Evolutionary conservation across 2,113 vertebrate genomes (phyloP), one percentile per base, ranked within the genome.

Genomic region (Phocoena sinus): DNA sequence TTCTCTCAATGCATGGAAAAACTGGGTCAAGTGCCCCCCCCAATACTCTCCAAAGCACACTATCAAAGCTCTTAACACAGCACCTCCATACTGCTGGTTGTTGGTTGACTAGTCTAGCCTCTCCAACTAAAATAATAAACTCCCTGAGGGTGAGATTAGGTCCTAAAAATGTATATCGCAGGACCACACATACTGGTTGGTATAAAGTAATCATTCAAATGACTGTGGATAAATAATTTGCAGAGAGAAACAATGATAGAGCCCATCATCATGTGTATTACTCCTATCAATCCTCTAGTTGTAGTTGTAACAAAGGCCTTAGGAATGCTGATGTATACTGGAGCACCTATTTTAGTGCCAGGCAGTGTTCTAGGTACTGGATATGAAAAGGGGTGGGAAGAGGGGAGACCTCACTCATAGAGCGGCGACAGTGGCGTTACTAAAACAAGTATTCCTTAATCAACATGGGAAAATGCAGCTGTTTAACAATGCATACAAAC

Each of bases 1-100:
- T 53, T 76, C 76, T 93, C 44, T n/a, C 79, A 41, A 14, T 15
- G 70, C 44, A 38, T 14, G 36, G 18, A 38, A 53, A 70, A 53
- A 33, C n/a, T 17, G n/a, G 50, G 44, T 56, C 36, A 56, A 60
- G 7, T 14, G 50, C 25, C 4, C 71, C 28, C 1, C 5, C 79
- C 62, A 6, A 36, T 2, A 1, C 36, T 87, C n/a, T 99, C 98
- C 98, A 99, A 0, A 98, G 98, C 91, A 99, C 98, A 33, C 41
- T 20, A 33, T 65, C 20, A 31, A 58, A 58, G n/a, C 73, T 85
- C n/a, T n/a, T 36, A 36, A 33, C 3, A 25, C 28, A 85, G 15
- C 10, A 56, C 44, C 56, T 17, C 77, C 53, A 73, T 1, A 60
- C n/a, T 50, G 15, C 1, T 65, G 36, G 36, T 21, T 44, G 21